phyloP scores from a whole-genome alignment of 2,113 vertebrate genomes.

The Acanthisitta chloris region DNA sequence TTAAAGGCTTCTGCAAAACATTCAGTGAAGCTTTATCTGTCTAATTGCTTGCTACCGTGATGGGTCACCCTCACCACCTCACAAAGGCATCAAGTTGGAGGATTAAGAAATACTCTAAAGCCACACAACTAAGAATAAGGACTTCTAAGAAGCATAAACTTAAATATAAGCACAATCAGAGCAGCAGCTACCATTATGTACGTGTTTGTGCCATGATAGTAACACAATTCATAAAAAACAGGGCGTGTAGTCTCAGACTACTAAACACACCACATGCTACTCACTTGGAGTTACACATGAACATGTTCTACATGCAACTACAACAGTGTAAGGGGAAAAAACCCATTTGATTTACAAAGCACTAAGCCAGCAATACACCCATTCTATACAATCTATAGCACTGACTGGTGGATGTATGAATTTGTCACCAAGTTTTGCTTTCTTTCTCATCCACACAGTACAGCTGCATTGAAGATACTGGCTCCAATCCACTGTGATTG shows the following conservation, averaged over 20 bases:
- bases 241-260: neutral
- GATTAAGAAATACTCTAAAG: neutral
- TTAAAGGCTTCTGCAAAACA: neutral
- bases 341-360: neutral
- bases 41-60: neutral
- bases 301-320: neutral
- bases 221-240: neutral
- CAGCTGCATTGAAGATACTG: neutral
- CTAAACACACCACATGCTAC: neutral
- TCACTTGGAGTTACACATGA: neutral
- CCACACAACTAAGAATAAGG: neutral
- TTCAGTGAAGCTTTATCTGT: neutral
- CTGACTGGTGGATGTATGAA: neutral
- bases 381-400: neutral
- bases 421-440: neutral
- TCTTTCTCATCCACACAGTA: neutral
- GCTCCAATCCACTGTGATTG: neutral
- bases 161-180: neutral
- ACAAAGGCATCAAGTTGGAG: neutral
- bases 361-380: neutral
- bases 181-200: neutral
- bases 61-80: neutral
- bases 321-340: neutral
- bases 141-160: neutral
- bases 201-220: neutral